Conservation (phyloP, 2,797 vertebrate genomes). For the Harpagifer antarcticus region DNA sequence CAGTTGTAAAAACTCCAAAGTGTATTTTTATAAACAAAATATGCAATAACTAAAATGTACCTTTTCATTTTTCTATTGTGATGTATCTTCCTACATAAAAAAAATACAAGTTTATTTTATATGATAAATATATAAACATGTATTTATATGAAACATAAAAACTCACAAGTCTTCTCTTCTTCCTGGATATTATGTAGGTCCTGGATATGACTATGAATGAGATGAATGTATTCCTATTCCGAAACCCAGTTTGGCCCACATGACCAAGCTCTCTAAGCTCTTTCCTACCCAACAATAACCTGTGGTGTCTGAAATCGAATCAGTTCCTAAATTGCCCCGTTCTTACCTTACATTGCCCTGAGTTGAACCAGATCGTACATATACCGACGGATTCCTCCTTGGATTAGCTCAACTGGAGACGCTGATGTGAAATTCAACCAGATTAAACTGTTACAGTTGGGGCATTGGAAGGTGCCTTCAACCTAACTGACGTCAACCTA, state of each 20-base stretch:
- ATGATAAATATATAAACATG: too few relatives aligned
- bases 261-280: constrained; percentile 70
- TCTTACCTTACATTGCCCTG: constrained; percentile 75
- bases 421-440: constrained; percentile 73
- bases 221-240: constrained; percentile 49
- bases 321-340: constrained; percentile 61
- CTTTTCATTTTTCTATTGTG: background rate
- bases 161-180: background rate
- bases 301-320: constrained; percentile 43
- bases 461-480: constrained; percentile 55
- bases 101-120: background rate
- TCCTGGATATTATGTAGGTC: constrained; percentile 38
- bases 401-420: constrained; percentile 66
- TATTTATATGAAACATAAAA: background rate
- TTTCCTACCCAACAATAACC: constrained; percentile 67
- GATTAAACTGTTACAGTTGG: constrained; percentile 59
- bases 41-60: background rate
- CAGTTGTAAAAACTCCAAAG: too few relatives aligned
- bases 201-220: constrained; percentile 77
- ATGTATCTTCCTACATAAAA: background rate
- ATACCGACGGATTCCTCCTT: constrained; percentile 58
- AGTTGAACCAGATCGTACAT: constrained; percentile 70
- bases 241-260: constrained; percentile 57
- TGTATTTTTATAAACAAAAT: background rate
- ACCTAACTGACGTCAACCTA: constrained; percentile 65